Conservation (phyloP, 92 coral and sea anemone genomes). For the Palythoa heliodiscus region DNA sequence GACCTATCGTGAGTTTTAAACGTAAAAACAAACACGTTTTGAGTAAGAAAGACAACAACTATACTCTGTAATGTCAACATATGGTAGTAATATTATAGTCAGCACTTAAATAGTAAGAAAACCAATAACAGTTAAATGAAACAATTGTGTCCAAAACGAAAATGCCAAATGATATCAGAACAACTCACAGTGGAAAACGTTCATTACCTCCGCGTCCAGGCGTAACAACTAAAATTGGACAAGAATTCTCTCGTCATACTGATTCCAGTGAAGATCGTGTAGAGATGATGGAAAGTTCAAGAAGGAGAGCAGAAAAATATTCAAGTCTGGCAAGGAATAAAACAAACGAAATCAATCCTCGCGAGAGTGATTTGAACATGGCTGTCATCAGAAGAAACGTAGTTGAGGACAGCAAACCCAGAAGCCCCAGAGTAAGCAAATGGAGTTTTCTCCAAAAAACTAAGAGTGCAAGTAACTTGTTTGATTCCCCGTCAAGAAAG, state of each 20-base stretch:
- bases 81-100: neutral
- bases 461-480: constrained; percentile 25
- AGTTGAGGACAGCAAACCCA: constrained; percentile 23
- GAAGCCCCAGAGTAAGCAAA: constrained; percentile 24
- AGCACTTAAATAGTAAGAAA: neutral
- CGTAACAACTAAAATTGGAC: neutral
- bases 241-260: neutral
- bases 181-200: neutral
- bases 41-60: neutral
- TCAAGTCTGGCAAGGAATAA: neutral
- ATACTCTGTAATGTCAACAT: neutral
- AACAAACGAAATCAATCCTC: neutral
- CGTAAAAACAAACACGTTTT: neutral
- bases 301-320: neutral
- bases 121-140: no score
- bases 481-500: neutral
- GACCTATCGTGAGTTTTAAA: neutral
- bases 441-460: constrained; percentile 42
- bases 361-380: neutral
- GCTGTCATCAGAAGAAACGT: constrained; percentile 1
- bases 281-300: neutral
- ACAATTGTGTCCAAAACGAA: neutral
- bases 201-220: constrained; percentile 23
- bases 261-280: neutral
- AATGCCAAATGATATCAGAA: constrained; percentile 28